A percentile compares a stretch with the other conserved stretches of the same genome.
Conservation (phyloP, 1,140 invertebrate species). For the Heliconius eleuchia region DNA sequence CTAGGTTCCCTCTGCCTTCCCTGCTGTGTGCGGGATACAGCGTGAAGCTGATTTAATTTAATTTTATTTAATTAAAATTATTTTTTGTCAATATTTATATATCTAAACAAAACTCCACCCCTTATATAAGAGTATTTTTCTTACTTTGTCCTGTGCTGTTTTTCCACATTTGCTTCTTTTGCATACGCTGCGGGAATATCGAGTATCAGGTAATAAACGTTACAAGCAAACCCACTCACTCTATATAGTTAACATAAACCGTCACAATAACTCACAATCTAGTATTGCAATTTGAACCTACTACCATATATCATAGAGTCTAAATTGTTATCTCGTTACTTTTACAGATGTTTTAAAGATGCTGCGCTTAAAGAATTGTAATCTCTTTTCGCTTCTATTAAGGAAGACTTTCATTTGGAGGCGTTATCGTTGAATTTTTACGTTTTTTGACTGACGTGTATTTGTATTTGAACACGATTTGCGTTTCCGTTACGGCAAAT, state of each 20-base stretch:
- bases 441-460: constrained; percentile 31
- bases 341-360: not conserved
- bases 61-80: no score
- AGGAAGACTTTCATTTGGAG: not conserved
- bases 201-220: constrained; percentile 44
- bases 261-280: not conserved
- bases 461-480: constrained; percentile 27
- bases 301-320: not conserved
- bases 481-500: constrained; percentile 24
- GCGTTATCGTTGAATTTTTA: constrained; percentile 1
- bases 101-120: not conserved
- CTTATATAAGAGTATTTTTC: not conserved
- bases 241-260: constrained; percentile 21
- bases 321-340: not conserved
- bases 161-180: not conserved
- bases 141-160: not conserved
- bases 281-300: not conserved
- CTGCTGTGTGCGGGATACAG: no score
- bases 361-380: not conserved
- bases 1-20: no score
- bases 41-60: no score
- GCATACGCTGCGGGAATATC: constrained; percentile 36
- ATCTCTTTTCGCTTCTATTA: not conserved
- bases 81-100: not conserved
- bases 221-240: constrained; percentile 62